Conservation (phyloP, 2,888 invertebrate genomes). For the Nomada hirtipes region DNA sequence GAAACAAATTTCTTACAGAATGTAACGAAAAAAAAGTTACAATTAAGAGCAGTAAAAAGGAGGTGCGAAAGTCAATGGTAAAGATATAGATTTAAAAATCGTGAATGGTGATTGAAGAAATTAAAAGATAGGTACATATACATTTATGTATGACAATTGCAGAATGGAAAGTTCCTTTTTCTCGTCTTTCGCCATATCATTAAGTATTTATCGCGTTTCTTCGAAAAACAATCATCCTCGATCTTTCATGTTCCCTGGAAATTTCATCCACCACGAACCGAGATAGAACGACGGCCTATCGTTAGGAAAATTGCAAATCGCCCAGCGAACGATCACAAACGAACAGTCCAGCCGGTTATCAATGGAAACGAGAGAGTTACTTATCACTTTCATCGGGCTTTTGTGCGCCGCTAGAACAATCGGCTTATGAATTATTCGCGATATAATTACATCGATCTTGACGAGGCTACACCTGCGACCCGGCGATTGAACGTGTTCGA, state of each 20-base stretch:
- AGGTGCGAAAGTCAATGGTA: too few species aligned
- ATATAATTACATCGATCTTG: constrained; percentile 55
- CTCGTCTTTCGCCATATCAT: not conserved
- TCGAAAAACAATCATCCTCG: not conserved
- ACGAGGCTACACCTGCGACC: constrained; percentile 35
- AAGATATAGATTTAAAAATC: too few species aligned
- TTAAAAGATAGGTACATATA: too few species aligned
- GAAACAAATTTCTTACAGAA: not conserved
- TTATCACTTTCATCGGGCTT: constrained; percentile 54
- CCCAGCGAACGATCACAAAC: too few species aligned
- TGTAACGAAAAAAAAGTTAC: too few species aligned
- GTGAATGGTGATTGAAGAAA: too few species aligned
- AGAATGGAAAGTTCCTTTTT: not conserved
- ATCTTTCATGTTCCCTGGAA: not conserved
- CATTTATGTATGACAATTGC: too few species aligned
- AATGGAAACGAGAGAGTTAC: constrained; percentile 32
- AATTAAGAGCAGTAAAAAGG: too few species aligned
- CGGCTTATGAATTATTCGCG: constrained; percentile 61
- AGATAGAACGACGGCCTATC: not conserved
- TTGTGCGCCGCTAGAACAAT: constrained; percentile 43
- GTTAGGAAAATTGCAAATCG: constrained; percentile 1
- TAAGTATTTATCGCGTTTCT: not conserved
- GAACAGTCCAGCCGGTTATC: constrained; percentile 23
- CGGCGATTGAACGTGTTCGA: constrained; percentile 30
- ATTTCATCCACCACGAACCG: not conserved